Evolutionary conservation across 2,797 vertebrate genomes (phyloP), one percentile per base, ranked within the genome.

Genomic region (Microctenopoma steveboyesi): DNA sequence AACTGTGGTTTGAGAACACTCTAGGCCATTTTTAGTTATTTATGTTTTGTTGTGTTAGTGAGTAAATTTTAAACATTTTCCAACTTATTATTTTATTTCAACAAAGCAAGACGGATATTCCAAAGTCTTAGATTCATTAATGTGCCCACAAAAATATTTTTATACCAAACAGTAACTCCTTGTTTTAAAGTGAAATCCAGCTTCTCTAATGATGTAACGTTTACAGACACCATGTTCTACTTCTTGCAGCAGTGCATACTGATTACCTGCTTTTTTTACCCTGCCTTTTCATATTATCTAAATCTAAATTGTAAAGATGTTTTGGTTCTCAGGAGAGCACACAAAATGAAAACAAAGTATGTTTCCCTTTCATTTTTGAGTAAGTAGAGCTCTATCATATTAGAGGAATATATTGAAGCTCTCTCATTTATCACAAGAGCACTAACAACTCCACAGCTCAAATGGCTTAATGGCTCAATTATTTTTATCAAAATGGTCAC

Each of bases 281-380:
- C 54, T 35, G 58, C 40, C 64, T 63, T 78, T 61, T 64, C 37
- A 58, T 57, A 66, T 79, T 47, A 83, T 82, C 57, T 42, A 64
- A 73, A 78, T 64, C 43, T 47, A 63, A 78, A 84, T 49, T 71
- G 27, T 66, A 28, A 71, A 53, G 68, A 74, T 82, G 53, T 80
- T 89, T 86, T 74, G 15, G 54, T 81, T 86, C 75, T 83, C 66
- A 48, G 16, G 60, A 42, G 81, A 82, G 47, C 66, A 85, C 60
- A 85, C 75, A 76, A 88, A 82, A 77, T 69, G 58, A 83, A 66
- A 83, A 66, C 62, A 83, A 76, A 88, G 64, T 74, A 42, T 91
- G 83, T 91, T 89, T 84, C 72, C 60, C 58, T 74, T 82, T 51
- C 69, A 42, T 62, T 57, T 78, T 72, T 60, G 30, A 68, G 64